Evolutionary conservation across 2,888 invertebrate species (phyloP), one percentile per base, ranked within the genome.

Genomic region (Drosophila helvetica): DNA sequence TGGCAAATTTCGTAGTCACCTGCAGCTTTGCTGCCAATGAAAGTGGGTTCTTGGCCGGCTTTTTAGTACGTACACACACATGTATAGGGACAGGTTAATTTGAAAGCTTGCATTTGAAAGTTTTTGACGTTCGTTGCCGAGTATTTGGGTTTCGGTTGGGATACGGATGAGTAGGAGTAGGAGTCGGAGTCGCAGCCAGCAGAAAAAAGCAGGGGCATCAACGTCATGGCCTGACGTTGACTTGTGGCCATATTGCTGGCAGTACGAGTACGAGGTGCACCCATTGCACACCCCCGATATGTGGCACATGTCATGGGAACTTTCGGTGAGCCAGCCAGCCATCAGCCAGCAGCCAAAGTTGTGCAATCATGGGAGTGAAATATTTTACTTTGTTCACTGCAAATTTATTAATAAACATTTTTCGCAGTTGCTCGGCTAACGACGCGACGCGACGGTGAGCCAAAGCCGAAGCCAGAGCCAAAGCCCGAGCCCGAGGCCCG

Each of bases 311-410:
- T 78, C 83, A 83, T 83, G 82, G 82, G 83, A 83, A 83, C 78
- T 86, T 82, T 75, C 70, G 74, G 82, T 50, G 59, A 68, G 69
- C 74, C 61, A 75, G 58, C 65, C 71, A 66, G 54, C 64, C 66
- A 67, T 72, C 61, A 75, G 58, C 65, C 71, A 66, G 54, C 64
- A 69, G 65, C 56, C 52, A 77, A 83, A 79, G 67, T 86, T 86
- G 80, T 66, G 75, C 84, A 85, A 86, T 78, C 85, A 84, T 86
- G 85, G 81, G 86, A 86, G 86, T 78, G 77, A 79, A 85, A 78
- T 86, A 81, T 77, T 78, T 85, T 77, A 81, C 86, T 86, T 81
- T 80, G 82, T 76, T 80, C 74, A 75, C 71, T 74, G 81, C 71
- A 76, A 73, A 86, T 78, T 75, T 84, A 85, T 86, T 86, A 86